Percentiles rank a stretch among this genome's conserved stretches.
Evolutionary conservation across 2,113 vertebrate genomes (phyloP).

Genomic region (Phalacrocorax pelagicus): DNA sequence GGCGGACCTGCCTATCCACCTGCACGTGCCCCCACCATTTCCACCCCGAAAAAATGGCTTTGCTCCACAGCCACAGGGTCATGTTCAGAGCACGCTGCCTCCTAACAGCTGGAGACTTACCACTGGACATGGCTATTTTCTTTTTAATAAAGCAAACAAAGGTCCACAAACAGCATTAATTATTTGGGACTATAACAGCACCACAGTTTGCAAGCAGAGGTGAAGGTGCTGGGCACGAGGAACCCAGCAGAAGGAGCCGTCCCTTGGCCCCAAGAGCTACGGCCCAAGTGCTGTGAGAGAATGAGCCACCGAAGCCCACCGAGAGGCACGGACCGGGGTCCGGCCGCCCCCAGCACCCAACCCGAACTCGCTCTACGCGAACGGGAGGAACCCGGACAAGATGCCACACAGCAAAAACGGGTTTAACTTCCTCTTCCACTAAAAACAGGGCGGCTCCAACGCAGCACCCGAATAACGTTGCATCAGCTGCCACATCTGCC

Average conservation of each 20-base stretch:
- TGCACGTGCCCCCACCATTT: not conserved
- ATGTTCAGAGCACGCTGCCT: rapidly evolving
- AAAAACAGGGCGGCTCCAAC: not conserved
- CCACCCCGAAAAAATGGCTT: not conserved
- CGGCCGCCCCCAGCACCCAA: rapidly evolving
- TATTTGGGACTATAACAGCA: not conserved
- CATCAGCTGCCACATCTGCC: not conserved
- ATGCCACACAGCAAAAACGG: not conserved
- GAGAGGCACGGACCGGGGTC: rapidly evolving
- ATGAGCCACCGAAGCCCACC: not conserved
- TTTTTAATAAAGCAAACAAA: not conserved
- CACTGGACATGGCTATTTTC: rapidly evolving
- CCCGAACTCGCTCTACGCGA: not conserved
- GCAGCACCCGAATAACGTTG: rapidly evolving
- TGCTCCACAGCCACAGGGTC: not conserved
- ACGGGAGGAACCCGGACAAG: not conserved
- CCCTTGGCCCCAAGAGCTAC: not conserved
- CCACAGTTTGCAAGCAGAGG: not conserved
- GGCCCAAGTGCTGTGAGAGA: not conserved
- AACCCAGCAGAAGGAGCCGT: not conserved
- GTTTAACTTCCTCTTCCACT: not conserved
- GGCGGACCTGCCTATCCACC: not conserved
- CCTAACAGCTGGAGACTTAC: not conserved
- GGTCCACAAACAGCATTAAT: too few species aligned
- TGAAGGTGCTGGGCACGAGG: not conserved